Evolutionary conservation across 2,797 vertebrate species (phyloP).

Genomic region (Spinibarbus caldwelli): DNA sequence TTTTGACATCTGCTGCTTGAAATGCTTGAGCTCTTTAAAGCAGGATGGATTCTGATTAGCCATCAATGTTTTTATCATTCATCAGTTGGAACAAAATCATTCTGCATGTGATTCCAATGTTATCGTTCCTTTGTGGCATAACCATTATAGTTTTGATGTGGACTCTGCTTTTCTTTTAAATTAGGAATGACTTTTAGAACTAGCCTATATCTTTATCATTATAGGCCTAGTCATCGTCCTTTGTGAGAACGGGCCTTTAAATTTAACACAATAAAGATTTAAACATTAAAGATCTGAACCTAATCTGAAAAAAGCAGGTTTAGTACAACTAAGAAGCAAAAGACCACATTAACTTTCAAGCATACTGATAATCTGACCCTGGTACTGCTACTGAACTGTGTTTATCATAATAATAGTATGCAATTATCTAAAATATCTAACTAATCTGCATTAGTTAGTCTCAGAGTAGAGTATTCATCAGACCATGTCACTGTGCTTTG

Average conservation of each 20-base stretch:
- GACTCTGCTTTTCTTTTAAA: not conserved
- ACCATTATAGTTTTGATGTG: not conserved
- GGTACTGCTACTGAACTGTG: not conserved
- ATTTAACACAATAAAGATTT: not conserved
- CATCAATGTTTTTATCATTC: not conserved
- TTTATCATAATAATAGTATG: not conserved
- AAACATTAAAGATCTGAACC: not conserved
- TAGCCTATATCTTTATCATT: not conserved
- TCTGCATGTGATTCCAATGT: not conserved
- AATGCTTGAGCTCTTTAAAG: not conserved
- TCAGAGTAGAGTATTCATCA: not conserved
- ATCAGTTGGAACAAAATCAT: not conserved
- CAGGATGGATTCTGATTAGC: not conserved
- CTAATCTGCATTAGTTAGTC: not conserved
- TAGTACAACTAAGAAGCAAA: constrained; percentile 1
- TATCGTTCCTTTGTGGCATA: not conserved
- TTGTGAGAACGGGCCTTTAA: not conserved
- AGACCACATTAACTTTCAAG: not conserved
- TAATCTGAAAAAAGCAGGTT: not conserved
- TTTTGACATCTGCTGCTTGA: not conserved
- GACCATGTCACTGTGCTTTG: constrained; percentile 4
- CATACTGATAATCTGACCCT: not conserved
- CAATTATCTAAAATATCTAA: not conserved
- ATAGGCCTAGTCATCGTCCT: not conserved
- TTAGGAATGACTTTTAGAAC: not conserved